Conservation (phyloP, 92 coral and sea anemone genomes). For the Epizoanthus rinbou region DNA sequence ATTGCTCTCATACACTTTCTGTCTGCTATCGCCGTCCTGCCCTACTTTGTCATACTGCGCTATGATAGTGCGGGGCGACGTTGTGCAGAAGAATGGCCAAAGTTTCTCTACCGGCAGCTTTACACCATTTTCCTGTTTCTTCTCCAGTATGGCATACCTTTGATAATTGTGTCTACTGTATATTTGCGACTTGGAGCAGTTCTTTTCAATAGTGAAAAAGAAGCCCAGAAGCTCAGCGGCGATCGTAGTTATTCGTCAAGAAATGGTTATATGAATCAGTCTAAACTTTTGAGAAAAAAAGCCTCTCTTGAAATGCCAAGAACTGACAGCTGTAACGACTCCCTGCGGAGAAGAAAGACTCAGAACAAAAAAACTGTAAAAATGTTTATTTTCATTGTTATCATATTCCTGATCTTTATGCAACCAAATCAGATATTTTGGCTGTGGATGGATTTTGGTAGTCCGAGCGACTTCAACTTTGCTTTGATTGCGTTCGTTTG, state of each 20-base stretch:
- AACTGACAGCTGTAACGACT: constrained; percentile 11
- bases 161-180: constrained; percentile 68
- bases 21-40: constrained; percentile 65
- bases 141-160: constrained; percentile 85
- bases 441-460: constrained; percentile 69
- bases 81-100: constrained; percentile 85
- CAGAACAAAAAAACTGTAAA: constrained; percentile 74
- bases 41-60: constrained; percentile 61
- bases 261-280: not conserved
- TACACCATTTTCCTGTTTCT: constrained; percentile 84
- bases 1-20: constrained; percentile 62
- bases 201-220: constrained; percentile 62
- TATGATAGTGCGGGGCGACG: constrained; percentile 29
- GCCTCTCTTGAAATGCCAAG: constrained; percentile 23
- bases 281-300: not conserved
- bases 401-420: constrained; percentile 84
- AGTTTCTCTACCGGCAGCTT: constrained; percentile 48
- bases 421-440: constrained; percentile 91
- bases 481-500: constrained; percentile 72
- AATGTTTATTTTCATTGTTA: constrained; percentile 87
- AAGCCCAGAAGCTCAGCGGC: constrained; percentile 45
- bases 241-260: constrained; percentile 3
- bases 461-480: constrained; percentile 56
- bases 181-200: constrained; percentile 70
- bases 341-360: constrained; percentile 66